Percentiles rank a stretch among this genome's conserved stretches.
These are phyloP conservation scores for Planiliza haematocheilus DNA, from an alignment of 2,113 vertebrate genomes.

Conservation along the genomic window DNA sequence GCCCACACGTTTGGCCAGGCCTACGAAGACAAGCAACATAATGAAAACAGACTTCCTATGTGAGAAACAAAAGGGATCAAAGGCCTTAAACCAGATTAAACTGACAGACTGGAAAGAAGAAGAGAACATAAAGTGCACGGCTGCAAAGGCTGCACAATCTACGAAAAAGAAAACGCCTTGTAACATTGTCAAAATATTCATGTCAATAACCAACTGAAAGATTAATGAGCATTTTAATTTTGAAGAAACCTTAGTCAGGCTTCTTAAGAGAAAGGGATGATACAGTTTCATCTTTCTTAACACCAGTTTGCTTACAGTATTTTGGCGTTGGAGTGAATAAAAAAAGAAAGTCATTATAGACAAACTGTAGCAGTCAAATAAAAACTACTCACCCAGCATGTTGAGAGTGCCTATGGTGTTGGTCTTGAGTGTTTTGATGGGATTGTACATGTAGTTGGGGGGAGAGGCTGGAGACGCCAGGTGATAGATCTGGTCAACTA, in stretches of 20 bases:
- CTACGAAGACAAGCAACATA: constrained; percentile 73
- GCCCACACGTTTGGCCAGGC: constrained; percentile 96
- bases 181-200: too few relatives aligned
- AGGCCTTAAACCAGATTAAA: neutral
- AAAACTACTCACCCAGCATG: constrained; percentile 93
- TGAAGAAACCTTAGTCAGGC: neutral
- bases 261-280: neutral
- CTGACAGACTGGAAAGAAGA: neutral
- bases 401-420: constrained; percentile 98
- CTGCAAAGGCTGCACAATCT: constrained; percentile 1
- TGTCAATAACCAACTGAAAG: too few relatives aligned
- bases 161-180: neutral
- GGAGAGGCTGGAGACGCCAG: constrained; percentile 97
- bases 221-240: too few relatives aligned
- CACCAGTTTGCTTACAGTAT: neutral
- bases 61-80: neutral
- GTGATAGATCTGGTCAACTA: constrained; percentile 99
- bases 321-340: too few relatives aligned
- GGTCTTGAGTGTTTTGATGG: constrained; percentile 98
- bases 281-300: neutral
- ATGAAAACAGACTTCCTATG: neutral
- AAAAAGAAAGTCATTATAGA: too few relatives aligned
- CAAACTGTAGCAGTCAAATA: too few relatives aligned
- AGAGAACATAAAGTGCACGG: too few relatives aligned
- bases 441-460: constrained; percentile 99